Percentiles rank a stretch among this genome's conserved stretches.
These are phyloP conservation scores for Clarias macrocephalus DNA, from an alignment of 2,113 vertebrate genomes.

Conservation along the genomic window DNA sequence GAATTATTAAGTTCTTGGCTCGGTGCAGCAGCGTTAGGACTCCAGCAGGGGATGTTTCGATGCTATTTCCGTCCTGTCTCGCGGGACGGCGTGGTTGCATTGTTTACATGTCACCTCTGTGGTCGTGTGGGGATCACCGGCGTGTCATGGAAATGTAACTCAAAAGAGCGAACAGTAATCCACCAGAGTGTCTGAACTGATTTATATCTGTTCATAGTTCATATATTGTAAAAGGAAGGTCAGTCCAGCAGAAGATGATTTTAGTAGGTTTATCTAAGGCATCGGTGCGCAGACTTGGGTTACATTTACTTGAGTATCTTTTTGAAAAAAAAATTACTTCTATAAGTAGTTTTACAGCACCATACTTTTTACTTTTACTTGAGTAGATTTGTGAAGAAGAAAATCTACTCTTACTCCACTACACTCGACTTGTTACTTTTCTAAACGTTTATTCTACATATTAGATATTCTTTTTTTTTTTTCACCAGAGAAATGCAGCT, in stretches of 20 bases:
- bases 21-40: background rate
- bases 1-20: constrained; percentile 41
- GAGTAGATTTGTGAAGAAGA: too few species aligned
- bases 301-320: too few species aligned
- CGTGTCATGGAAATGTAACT: constrained; percentile 11
- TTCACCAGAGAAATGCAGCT: too few species aligned
- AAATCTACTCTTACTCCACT: too few species aligned
- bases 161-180: constrained; percentile 7
- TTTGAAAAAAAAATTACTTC: too few species aligned
- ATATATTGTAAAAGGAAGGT: background rate
- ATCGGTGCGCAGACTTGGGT: too few species aligned
- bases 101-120: constrained; percentile 39
- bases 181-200: background rate
- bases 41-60: constrained; percentile 30
- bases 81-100: constrained; percentile 10
- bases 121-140: background rate
- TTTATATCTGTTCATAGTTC: constrained; percentile 13
- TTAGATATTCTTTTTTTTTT: too few species aligned
- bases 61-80: constrained; percentile 32
- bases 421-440: too few species aligned
- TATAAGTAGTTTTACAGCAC: too few species aligned
- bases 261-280: background rate
- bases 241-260: background rate
- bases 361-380: too few species aligned
- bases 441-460: too few species aligned